Percentiles rank a stretch among this genome's conserved stretches.
phyloP scores from a whole-genome alignment of 1,140 invertebrate species.

The Phortica variegata region DNA sequence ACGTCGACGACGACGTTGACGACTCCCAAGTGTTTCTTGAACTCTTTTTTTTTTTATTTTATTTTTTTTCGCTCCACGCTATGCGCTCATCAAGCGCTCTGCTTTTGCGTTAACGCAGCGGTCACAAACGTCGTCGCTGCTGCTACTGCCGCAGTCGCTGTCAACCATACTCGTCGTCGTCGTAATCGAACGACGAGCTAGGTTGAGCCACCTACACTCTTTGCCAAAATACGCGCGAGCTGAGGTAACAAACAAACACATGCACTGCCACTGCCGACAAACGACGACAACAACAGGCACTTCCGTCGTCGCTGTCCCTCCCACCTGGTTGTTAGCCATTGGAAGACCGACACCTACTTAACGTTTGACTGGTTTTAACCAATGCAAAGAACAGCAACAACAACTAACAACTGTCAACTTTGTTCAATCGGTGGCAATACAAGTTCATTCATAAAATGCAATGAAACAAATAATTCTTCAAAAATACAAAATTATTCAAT shows the following conservation, averaged over 20 bases:
- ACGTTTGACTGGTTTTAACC: constrained; percentile 42
- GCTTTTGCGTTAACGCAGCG: constrained; percentile 4
- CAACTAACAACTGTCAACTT: background rate
- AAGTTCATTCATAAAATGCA: constrained; percentile 40
- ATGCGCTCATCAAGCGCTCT: constrained; percentile 27
- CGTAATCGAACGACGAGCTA: constrained; percentile 16
- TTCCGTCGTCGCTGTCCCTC: background rate
- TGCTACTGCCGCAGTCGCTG: constrained; percentile 9
- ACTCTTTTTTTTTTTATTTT: constrained; percentile 4
- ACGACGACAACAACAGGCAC: constrained; percentile 17
- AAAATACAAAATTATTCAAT: constrained; percentile 31
- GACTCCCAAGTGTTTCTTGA: constrained; percentile 19
- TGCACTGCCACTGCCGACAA: constrained; percentile 21
- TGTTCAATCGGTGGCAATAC: constrained; percentile 25
- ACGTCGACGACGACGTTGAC: constrained; percentile 4
- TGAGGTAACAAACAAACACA: constrained; percentile 38
- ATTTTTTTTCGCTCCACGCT: constrained; percentile 9
- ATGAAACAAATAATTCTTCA: constrained; percentile 9
- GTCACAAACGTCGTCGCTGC: background rate
- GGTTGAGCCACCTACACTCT: constrained; percentile 44
- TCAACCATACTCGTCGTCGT: no score
- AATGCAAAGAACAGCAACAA: constrained; percentile 29
- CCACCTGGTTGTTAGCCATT: constrained; percentile 12
- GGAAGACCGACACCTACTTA: constrained; percentile 53
- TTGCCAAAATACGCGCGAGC: constrained; percentile 47